A percentile compares a stretch with the other conserved stretches of the same genome.
Evolutionary conservation across 2,888 invertebrate species (phyloP).

Genomic region (Cotesia congregata): DNA sequence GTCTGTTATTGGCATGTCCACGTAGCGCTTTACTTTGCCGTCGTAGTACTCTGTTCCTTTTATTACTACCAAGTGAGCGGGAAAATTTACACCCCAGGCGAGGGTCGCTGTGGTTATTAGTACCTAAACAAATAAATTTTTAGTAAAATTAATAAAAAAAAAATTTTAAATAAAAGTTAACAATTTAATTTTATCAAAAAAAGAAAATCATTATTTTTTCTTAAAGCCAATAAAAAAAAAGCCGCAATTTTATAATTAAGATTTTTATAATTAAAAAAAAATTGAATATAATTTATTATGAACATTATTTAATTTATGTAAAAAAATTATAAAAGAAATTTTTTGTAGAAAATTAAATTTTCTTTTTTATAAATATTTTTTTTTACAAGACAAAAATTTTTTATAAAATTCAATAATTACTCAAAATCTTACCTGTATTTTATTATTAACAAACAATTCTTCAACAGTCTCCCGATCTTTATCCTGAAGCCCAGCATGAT

Average conservation of each 20-base stretch:
- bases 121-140: slow-evolving; percentile 81
- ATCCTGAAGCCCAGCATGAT: slow-evolving; percentile 97
- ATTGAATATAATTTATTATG: too few species aligned
- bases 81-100: slow-evolving; percentile 99
- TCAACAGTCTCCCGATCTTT: slow-evolving; percentile 92
- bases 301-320: too few species aligned
- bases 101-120: slow-evolving; percentile 96
- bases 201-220: too few species aligned
- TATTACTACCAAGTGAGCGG: slow-evolving; percentile 97
- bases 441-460: slow-evolving; percentile 93
- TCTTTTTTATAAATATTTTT: not conserved
- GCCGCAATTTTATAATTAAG: too few species aligned
- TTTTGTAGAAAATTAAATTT: not conserved
- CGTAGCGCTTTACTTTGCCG: slow-evolving; percentile 95
- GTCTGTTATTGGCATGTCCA: slow-evolving; percentile 99
- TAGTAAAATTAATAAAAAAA: not conserved
- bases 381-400: not conserved
- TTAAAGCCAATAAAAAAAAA: too few species aligned
- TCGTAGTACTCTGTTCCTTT: slow-evolving; percentile 99
- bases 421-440: slow-evolving; percentile 82
- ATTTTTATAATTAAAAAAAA: too few species aligned
- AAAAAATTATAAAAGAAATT: too few species aligned
- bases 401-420: too few species aligned
- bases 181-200: too few species aligned
- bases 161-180: too few species aligned